Evolutionary conservation across 2,888 invertebrate species (phyloP).

Genomic region (Malthinus flaveolus): DNA sequence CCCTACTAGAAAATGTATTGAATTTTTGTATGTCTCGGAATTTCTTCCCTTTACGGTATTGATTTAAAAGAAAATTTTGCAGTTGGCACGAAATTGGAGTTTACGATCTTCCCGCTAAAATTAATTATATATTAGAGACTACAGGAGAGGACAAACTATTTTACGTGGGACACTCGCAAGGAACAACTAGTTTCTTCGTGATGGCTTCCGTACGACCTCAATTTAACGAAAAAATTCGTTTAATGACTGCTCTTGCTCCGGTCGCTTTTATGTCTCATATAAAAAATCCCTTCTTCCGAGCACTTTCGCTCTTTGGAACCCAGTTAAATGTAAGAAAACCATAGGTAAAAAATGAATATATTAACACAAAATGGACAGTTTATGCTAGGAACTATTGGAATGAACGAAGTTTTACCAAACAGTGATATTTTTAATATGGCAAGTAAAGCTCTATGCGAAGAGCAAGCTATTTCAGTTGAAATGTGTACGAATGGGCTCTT

Average conservation of each 20-base stretch:
- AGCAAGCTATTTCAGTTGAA: slow-evolving; percentile 47
- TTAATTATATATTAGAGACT: slow-evolving; percentile 64
- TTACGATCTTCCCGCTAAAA: slow-evolving; percentile 75
- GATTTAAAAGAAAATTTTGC: slow-evolving; percentile 2
- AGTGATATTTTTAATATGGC: slow-evolving; percentile 56
- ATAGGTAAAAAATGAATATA: no score
- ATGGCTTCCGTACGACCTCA: slow-evolving; percentile 61
- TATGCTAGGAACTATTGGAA: slow-evolving; percentile 49
- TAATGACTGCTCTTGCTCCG: slow-evolving; percentile 65
- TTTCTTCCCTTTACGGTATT: background rate
- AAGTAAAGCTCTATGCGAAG: slow-evolving; percentile 55
- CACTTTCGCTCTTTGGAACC: slow-evolving; percentile 20
- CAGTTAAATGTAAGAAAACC: slow-evolving; percentile 8
- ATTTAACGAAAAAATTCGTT: slow-evolving; percentile 62
- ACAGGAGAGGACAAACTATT: slow-evolving; percentile 63
- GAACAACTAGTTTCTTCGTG: slow-evolving; percentile 66
- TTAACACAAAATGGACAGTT: slow-evolving; percentile 3
- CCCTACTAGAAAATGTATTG: no score
- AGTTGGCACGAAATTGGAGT: slow-evolving; percentile 79
- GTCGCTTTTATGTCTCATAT: slow-evolving; percentile 60
- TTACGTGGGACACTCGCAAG: slow-evolving; percentile 73
- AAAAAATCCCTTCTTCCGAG: slow-evolving; percentile 55
- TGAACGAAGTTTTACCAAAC: slow-evolving; percentile 66
- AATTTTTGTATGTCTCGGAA: no score
- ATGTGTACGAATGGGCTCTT: slow-evolving; percentile 63